Evolutionary conservation across 1,140 invertebrate genomes (phyloP).

Genomic region (honey bee (Apis mellifera)): DNA sequence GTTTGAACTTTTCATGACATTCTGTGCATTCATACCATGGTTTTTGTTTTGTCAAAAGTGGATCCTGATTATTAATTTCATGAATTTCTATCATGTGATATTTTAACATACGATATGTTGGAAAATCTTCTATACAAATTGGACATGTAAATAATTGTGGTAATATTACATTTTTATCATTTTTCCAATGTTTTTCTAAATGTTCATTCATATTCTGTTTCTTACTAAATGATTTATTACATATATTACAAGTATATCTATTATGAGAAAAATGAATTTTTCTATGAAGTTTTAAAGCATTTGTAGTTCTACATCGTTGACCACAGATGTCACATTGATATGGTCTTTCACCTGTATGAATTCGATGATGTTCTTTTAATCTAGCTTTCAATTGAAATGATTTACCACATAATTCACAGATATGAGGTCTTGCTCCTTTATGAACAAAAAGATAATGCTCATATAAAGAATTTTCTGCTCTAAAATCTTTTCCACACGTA

Average conservation of each 20-base stretch:
- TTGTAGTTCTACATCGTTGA: constrained; percentile 60
- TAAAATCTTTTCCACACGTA: constrained; percentile 66
- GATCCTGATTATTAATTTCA: constrained; percentile 57
- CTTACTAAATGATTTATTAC: constrained; percentile 63
- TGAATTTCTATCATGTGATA: constrained; percentile 62
- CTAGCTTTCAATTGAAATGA: constrained; percentile 65
- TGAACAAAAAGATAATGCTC: constrained; percentile 69
- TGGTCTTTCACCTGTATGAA: constrained; percentile 64
- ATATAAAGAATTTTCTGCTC: constrained; percentile 64
- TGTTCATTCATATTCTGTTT: constrained; percentile 68
- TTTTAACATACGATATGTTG: constrained; percentile 63
- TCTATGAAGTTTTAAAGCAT: constrained; percentile 59
- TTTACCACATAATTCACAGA: constrained; percentile 67
- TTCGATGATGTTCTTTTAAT: constrained; percentile 63
- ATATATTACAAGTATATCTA: constrained; percentile 59
- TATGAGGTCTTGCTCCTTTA: constrained; percentile 63
- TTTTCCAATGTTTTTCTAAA: constrained; percentile 67
- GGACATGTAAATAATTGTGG: constrained; percentile 58
- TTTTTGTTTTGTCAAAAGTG: constrained; percentile 56
- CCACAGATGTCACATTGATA: constrained; percentile 63
- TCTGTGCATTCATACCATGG: constrained; percentile 60
- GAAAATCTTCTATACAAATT: constrained; percentile 53
- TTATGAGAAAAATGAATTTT: constrained; percentile 60
- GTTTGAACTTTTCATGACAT: constrained; percentile 67
- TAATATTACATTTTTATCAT: constrained; percentile 58